Evolutionary conservation across 2,888 invertebrate genomes (phyloP).

Genomic region (Pherbina coryleti): DNA sequence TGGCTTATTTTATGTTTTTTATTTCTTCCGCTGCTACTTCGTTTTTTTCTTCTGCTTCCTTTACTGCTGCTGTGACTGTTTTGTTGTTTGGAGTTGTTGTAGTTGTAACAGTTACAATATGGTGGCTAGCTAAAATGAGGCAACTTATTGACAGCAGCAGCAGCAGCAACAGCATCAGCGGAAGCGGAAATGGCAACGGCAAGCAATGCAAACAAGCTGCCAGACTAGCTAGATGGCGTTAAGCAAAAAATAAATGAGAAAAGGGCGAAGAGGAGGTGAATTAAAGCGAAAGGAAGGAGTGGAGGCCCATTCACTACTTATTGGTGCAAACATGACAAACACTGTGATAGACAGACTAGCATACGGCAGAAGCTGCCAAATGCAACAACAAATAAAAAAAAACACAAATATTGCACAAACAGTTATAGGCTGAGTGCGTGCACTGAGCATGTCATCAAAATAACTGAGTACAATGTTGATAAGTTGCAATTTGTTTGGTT

Average conservation of each 20-base stretch:
- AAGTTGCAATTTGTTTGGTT: slow-evolving; percentile 6
- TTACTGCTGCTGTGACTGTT: background rate
- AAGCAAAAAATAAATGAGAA: background rate
- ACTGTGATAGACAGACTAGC: background rate
- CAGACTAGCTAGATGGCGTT: background rate
- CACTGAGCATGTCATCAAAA: background rate
- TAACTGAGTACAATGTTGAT: background rate
- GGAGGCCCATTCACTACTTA: background rate
- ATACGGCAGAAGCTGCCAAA: background rate
- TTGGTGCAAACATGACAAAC: background rate
- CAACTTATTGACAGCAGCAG: slow-evolving; percentile 31
- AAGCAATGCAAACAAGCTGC: background rate
- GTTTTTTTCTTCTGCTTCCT: background rate
- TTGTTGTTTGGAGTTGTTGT: background rate
- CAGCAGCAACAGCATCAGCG: background rate
- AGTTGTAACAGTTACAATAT: background rate
- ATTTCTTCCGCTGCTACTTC: background rate
- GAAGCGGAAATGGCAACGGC: slow-evolving; percentile 7
- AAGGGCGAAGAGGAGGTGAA: no score
- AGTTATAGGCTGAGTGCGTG: no score
- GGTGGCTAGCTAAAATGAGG: background rate
- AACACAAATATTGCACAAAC: background rate
- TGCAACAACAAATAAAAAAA: background rate
- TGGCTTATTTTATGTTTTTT: background rate
- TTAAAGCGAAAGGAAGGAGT: background rate